Conservation (phyloP, 2,797 vertebrate species). For the Cheirogaleus major region DNA sequence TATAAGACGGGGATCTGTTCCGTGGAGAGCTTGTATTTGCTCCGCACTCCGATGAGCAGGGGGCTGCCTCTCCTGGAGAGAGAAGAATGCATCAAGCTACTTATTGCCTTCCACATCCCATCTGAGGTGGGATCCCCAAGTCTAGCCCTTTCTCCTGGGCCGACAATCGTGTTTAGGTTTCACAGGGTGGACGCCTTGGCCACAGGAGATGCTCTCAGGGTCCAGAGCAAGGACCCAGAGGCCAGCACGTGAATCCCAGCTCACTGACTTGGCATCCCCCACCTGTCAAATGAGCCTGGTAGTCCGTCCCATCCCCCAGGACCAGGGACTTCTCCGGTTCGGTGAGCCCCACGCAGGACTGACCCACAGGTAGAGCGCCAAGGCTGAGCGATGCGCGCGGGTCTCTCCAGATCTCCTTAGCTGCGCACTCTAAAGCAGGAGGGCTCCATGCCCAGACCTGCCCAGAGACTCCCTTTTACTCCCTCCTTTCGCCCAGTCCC, state of each 20-base stretch:
- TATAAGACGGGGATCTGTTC: conserved; percentile 95
- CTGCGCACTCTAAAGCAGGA: no score
- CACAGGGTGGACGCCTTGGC: not conserved
- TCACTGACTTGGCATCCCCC: not conserved
- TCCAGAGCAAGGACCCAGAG: not conserved
- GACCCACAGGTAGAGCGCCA: not conserved
- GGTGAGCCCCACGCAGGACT: not conserved
- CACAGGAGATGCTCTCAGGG: not conserved
- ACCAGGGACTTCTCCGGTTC: not conserved
- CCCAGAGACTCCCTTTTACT: not conserved
- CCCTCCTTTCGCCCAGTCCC: not conserved
- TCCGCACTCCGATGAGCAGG: conserved; percentile 95
- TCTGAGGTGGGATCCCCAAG: not conserved
- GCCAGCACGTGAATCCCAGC: not conserved
- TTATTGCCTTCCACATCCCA: not conserved
- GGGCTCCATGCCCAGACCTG: rapidly evolving
- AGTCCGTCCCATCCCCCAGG: no score
- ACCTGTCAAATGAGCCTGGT: not conserved
- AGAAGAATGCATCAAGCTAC: not conserved
- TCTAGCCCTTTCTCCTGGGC: not conserved
- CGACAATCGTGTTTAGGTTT: not conserved
- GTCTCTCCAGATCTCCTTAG: not conserved
- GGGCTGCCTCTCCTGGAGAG: conserved; percentile 95
- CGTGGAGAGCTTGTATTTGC: conserved; percentile 93
- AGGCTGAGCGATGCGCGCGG: not conserved